Percentiles rank a stretch among this genome's conserved stretches.
phyloP scores from a whole-genome alignment of 1,140 invertebrate genomes.

The Orussus abietinus region DNA sequence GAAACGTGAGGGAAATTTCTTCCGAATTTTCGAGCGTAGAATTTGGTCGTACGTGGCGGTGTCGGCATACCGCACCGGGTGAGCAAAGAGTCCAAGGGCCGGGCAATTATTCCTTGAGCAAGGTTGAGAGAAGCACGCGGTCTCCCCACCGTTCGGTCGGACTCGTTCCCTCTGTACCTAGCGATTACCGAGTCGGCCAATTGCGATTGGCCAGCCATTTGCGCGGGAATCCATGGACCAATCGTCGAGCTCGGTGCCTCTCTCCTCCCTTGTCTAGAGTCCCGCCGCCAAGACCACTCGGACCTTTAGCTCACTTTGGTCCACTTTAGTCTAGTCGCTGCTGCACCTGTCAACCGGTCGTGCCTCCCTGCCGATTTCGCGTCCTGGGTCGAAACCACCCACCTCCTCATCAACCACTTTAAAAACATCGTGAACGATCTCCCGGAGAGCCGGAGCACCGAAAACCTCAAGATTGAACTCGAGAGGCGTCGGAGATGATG shows the following conservation, averaged over 20 bases:
- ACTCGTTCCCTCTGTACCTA: constrained; percentile 24
- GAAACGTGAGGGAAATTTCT: too few species aligned
- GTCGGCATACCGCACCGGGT: too few species aligned
- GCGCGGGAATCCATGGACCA: constrained; percentile 41
- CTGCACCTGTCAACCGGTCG: constrained; percentile 30
- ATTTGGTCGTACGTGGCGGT: too few species aligned
- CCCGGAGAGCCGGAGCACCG: too few species aligned
- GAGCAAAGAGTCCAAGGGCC: too few species aligned
- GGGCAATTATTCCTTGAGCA: not conserved
- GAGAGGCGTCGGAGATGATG: too few species aligned
- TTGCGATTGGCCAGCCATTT: constrained; percentile 35
- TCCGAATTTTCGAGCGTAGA: too few species aligned
- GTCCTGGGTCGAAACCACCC: too few species aligned
- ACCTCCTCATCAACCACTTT: too few species aligned
- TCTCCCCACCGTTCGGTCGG: not conserved
- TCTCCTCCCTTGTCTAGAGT: constrained; percentile 15
- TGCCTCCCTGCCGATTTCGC: too few species aligned
- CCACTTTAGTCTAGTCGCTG: constrained; percentile 44
- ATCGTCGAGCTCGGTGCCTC: constrained; percentile 25
- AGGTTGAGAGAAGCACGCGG: not conserved
- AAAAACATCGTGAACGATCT: too few species aligned
- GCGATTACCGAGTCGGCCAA: constrained; percentile 28
- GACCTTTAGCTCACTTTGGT: constrained; percentile 18
- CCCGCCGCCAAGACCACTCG: constrained; percentile 25
- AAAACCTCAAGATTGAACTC: too few species aligned